A percentile compares a stretch with the other conserved stretches of the same genome.
Conservation (phyloP, 2,113 vertebrate species). For the Martes martes region DNA sequence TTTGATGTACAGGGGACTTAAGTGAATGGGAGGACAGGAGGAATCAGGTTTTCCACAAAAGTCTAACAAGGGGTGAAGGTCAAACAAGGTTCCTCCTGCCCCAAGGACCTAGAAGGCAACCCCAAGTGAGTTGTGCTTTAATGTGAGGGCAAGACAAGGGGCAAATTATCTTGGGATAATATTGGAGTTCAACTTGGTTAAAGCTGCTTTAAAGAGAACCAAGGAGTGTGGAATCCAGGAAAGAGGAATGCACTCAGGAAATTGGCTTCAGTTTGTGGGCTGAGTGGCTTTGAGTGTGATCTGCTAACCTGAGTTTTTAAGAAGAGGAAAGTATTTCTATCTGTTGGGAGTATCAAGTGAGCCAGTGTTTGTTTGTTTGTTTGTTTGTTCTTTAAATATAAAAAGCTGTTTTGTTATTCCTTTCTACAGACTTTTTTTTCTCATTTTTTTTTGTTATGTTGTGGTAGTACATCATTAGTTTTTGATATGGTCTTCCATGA, state of each 20-base stretch:
- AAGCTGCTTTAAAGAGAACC: neutral
- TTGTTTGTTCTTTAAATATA: too few relatives aligned
- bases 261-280: neutral
- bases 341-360: neutral
- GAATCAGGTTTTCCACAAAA: neutral
- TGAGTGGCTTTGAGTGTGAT: fast-evolving
- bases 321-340: neutral
- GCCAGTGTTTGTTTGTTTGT: too few relatives aligned
- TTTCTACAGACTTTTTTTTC: too few relatives aligned
- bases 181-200: neutral
- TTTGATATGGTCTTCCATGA: too few relatives aligned
- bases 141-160: neutral
- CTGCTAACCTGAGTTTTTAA: neutral
- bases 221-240: neutral
- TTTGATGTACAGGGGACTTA: neutral
- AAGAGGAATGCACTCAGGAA: neutral
- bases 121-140: neutral
- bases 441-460: too few relatives aligned
- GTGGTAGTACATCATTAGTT: too few relatives aligned
- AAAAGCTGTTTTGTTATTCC: too few relatives aligned
- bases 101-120: too few relatives aligned
- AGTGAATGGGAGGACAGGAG: neutral
- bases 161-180: too few relatives aligned
- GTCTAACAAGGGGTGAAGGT: neutral
- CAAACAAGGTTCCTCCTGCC: neutral